Evolutionary conservation across 2,113 vertebrate genomes (phyloP).

Genomic region (western clawed frog (Xenopus tropicalis)): DNA sequence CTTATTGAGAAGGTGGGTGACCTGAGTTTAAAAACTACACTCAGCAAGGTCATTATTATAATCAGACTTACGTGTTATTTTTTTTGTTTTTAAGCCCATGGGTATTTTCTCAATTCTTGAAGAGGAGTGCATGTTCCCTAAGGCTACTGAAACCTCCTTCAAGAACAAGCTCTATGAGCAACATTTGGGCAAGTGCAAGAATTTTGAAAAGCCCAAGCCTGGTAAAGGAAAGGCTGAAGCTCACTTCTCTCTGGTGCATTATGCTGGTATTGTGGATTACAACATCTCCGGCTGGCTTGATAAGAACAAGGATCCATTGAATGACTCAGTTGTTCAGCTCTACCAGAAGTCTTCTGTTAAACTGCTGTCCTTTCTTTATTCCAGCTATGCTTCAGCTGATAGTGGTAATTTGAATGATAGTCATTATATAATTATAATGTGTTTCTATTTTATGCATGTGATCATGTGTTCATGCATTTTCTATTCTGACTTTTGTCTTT

Average conservation of each 20-base stretch:
- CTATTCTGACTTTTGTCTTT: conserved; percentile 5
- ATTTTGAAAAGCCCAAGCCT: too few species aligned
- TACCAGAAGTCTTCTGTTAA: conserved; percentile 74
- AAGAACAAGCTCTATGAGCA: too few species aligned
- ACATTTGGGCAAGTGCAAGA: too few species aligned
- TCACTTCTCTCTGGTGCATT: conserved; percentile 35
- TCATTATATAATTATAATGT: too few species aligned
- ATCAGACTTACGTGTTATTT: background rate
- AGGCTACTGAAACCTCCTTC: too few species aligned
- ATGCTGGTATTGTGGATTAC: conserved; percentile 57
- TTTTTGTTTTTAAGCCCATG: conserved; percentile 54
- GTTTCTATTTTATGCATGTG: background rate
- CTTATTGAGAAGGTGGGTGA: conserved; percentile 61
- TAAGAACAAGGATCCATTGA: conserved; percentile 79
- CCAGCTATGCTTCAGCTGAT: conserved; percentile 63
- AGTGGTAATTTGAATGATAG: too few species aligned
- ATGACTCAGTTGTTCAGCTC: conserved; percentile 73
- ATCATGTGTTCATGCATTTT: too few species aligned
- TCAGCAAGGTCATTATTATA: too few species aligned
- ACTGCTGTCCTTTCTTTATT: conserved; percentile 69
- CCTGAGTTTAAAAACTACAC: too few species aligned
- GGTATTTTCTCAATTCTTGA: conserved; percentile 61
- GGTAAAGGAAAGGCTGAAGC: too few species aligned
- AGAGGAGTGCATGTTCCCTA: too few species aligned
- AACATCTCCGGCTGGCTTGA: conserved; percentile 71